A percentile compares a stretch with the other conserved stretches of the same genome.
Evolutionary conservation across 1,140 invertebrate species (phyloP).

Genomic region (Pseudomyrmex cubaensis): DNA sequence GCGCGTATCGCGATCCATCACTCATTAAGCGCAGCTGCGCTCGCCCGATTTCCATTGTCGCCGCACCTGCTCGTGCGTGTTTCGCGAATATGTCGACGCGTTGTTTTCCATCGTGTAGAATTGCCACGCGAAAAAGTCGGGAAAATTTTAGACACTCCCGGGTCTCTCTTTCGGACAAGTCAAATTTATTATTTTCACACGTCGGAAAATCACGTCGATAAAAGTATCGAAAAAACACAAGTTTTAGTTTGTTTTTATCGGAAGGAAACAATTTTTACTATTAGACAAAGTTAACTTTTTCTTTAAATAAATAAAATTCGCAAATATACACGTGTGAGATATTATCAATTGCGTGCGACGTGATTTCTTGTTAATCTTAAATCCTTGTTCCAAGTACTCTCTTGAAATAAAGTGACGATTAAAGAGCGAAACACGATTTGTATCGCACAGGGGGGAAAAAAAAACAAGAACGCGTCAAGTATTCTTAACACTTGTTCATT

Average conservation of each 20-base stretch:
- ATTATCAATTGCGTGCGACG: no score
- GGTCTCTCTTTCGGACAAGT: background rate
- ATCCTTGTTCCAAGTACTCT: background rate
- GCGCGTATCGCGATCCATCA: slow-evolving; percentile 63
- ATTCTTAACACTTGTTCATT: slow-evolving; percentile 7
- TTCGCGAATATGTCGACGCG: slow-evolving; percentile 44
- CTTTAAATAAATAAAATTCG: no score
- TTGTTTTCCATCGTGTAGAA: slow-evolving; percentile 29
- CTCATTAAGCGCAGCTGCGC: slow-evolving; percentile 69
- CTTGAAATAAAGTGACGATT: background rate
- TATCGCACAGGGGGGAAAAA: background rate
- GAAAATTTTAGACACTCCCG: slow-evolving; percentile 5
- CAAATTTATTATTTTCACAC: no score
- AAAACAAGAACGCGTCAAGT: slow-evolving; percentile 2
- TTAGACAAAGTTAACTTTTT: no score
- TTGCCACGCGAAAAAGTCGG: background rate
- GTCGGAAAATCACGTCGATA: no score
- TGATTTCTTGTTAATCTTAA: background rate
- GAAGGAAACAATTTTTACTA: no score
- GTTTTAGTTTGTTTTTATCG: no score
- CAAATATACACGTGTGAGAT: no score
- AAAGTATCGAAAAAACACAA: no score
- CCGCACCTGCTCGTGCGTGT: slow-evolving; percentile 62
- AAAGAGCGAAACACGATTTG: background rate
- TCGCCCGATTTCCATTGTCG: slow-evolving; percentile 66